These are phyloP conservation scores for Toxotes lorentzi DNA, from an alignment of 2,797 vertebrate species.

Conservation along the genomic window DNA sequence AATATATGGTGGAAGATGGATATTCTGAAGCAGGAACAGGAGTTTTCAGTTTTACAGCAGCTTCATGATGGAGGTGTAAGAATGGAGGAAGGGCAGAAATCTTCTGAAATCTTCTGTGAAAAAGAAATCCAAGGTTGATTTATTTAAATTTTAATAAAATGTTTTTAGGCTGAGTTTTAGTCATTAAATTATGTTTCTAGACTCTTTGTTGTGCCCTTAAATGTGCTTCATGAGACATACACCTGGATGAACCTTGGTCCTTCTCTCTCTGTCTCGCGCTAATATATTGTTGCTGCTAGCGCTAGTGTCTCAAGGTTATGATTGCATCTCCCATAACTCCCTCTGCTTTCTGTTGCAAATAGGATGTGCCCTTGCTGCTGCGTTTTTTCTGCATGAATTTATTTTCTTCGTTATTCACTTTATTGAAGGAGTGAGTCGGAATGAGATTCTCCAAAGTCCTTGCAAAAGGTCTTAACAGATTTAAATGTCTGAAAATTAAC, in stretches of 20 bases:
- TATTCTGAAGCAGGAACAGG: background rate
- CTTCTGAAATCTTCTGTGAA: background rate
- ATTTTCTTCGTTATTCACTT: background rate
- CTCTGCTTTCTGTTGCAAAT: background rate
- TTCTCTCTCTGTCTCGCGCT: background rate
- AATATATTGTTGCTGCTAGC: background rate
- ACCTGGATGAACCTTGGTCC: background rate
- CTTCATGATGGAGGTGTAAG: background rate
- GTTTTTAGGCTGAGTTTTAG: background rate
- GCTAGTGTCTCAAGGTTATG: background rate
- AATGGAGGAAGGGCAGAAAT: background rate
- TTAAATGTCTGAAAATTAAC: background rate
- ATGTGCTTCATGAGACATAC: background rate
- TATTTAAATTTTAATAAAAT: background rate
- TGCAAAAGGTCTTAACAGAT: background rate
- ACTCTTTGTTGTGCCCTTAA: background rate
- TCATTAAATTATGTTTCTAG: background rate
- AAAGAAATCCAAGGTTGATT: background rate
- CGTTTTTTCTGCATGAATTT: background rate
- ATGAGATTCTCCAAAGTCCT: background rate
- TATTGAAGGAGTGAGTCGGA: background rate
- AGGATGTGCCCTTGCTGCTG: background rate
- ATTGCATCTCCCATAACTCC: background rate
- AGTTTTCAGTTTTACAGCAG: slow-evolving; percentile 13
- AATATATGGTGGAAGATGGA: slow-evolving; percentile 13